Evolutionary conservation across 1,140 invertebrate species (phyloP), one percentile per base, ranked within the genome.

Genomic region (Ridgeia piscesae): DNA sequence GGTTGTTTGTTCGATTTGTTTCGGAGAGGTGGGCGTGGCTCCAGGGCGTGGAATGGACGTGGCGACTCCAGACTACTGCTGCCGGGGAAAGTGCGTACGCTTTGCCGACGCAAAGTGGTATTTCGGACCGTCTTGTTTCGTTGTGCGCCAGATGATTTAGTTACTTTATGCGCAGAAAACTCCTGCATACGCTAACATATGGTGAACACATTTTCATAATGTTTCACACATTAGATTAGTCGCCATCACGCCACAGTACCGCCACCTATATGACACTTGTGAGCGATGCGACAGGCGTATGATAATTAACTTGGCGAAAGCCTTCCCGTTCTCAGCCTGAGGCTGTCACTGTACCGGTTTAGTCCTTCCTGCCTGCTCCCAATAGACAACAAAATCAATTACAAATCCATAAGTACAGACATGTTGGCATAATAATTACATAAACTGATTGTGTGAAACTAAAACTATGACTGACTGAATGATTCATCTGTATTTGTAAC

Each of bases 1-100:
- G n/a, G n/a, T n/a, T n/a, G n/a, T n/a, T n/a, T 97, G 58, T 77
- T 77, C 58, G 58, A 77, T 77, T 77, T 77, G 58, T 77, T 14
- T 77, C 58, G 58, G 0, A 17, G 11, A 77, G 58, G 58, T 77
- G 58, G 58, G 58, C 58, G 58, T 77, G 58, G 14, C 58, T n/a
- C 58, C 58, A 21, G 58, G 58, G 0, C 58, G 27, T 6, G 6
- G 58, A 2, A 77, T 77, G 14, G 14, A 77, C 58, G 58, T 77
- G 58, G 58, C 58, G 58, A 27, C 58, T 77, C 2, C 27, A 2
- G 58, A 21, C 17, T 77, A 42, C 42, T 11, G 42, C 42, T 42
- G 27, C 17, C 58, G 58, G 2, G 58, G 27, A 77, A 77, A 77
- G 58, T 77, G 27, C 27, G 58, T 77, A 77, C 27, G 58, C 58